Conservation (phyloP, 2,797 vertebrate species). For the Meriones psammophilus region DNA sequence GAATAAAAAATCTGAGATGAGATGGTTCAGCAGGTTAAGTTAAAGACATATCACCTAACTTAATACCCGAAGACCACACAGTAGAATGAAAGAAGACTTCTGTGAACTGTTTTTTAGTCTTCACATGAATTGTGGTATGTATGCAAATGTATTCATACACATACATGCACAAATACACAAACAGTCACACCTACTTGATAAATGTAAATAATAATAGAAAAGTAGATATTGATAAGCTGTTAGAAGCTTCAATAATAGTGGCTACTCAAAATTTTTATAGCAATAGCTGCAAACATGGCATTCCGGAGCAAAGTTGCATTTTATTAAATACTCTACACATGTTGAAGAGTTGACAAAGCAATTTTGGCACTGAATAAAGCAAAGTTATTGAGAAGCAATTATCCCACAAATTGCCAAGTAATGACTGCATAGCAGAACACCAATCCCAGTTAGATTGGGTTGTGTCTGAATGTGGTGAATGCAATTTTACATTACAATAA, state of each 20-base stretch:
- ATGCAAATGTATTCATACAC: neutral
- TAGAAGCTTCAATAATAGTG: conserved; percentile 41
- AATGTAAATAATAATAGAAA: neutral
- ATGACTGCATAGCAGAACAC: conserved; percentile 75
- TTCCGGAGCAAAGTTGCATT: conserved; percentile 11
- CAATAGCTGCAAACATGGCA: conserved; percentile 33
- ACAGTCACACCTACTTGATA: neutral
- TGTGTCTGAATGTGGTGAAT: conserved; percentile 76
- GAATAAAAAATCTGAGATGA: conserved; percentile 83
- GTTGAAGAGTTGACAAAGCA: conserved; percentile 60
- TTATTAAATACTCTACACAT: conserved; percentile 71
- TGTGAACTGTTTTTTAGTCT: neutral
- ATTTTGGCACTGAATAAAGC: conserved; percentile 76
- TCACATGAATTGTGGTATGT: neutral
- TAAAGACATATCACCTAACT: neutral
- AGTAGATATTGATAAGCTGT: conserved; percentile 83
- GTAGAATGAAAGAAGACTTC: neutral
- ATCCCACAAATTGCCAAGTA: conserved; percentile 77
- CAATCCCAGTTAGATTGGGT: conserved; percentile 73
- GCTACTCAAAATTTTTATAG: conserved; percentile 60
- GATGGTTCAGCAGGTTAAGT: neutral
- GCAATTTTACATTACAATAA: conserved; percentile 82
- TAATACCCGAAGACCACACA: neutral
- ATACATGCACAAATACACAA: neutral
- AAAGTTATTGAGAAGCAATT: conserved; percentile 79